Base-by-base conservation (phyloP, 2,888 invertebrate genomes). In the Halictus ligatus region DNA sequence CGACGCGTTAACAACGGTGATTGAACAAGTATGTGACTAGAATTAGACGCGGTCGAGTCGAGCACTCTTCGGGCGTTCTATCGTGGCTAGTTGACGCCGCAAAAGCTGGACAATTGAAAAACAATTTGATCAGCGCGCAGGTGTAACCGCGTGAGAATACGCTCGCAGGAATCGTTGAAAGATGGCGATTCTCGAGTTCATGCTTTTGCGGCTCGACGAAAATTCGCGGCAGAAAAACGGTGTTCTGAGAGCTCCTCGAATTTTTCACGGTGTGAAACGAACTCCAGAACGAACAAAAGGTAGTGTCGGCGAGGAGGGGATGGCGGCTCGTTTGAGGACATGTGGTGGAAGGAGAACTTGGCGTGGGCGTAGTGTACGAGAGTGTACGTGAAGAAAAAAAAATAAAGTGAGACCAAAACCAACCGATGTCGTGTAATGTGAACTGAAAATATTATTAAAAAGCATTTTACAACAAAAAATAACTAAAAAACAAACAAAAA, bases 361-460 rank as follows among this genome's bases (percentile, higher is more conserved):
- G 21, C 18, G 43, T 40, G 29, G 64, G 72, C 13, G 78, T 58
- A 13, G 35, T 60, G 73, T 84, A 79, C 35, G n/a, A 86, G 74
- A 83, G 80, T 73, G 67, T 76, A 48, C 86, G 60, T 67, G 81
- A 83, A 71, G 43, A 71, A 71, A 43, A 71, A 43, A 80, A 78
- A 83, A 82, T 87, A 90, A 92, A 91, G 83, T 90, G 91, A 94
- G 88, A 93, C 92, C 91, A 93, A 92, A 93, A 92, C 90, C 90
- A 92, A 84, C 91, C 85, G 91, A 89, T 90, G 69, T 89, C 80
- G 89, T 93, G 91, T 95, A 95, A 94, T 95, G 92, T 94, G 95
- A 95, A 95, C 95, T 95, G 94, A 95, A 95, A 95, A 95, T 95
- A 95, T 95, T 95, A 95, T 95, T 95, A 95, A 95, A 95, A 95